Evolutionary conservation across 1,140 invertebrate genomes (phyloP), one percentile per base, ranked within the genome.

Genomic region (Drosophila pallidifrons): DNA sequence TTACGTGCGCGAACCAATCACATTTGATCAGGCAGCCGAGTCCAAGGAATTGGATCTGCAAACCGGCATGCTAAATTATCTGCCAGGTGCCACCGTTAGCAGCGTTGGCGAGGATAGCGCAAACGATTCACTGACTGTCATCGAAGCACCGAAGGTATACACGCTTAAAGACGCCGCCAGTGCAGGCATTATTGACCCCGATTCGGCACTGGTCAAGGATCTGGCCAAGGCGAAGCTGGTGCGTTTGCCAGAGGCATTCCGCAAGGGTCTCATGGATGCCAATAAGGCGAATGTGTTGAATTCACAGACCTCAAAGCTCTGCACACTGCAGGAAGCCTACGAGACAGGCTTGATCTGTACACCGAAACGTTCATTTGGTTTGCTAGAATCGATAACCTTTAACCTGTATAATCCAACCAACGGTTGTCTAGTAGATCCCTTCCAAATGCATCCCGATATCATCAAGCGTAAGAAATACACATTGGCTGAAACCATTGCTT

Each of bases 191-290:
- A 95, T 99, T 51, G 97, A 99, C 93, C 95, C 97, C 0, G 95
- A 97, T 92, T 97, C 97, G 6, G 97, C 96, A 32, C 93, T 98
- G 61, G 95, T 98, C 45, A 98, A 98, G 94, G 97, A 98, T 93
- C 95, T 95, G 70, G 94, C 96, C 75, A 97, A 97, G 86, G 95
- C 96, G 81, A 95, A 96, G 85, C 93, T 98, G 64, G 94, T 98
- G 6, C 97, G 97, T 85, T 94, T 99, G 61, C 95, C 96, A 20
- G 97, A 98, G 91, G 97, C 97, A 11, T 97, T 97, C 93, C 94
- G 96, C 46, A 96, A 96, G 91, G 97, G 97, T 16, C 93, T 98
- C 11, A 96, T 98, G 93, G 97, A 99, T 92, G 95, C 96, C 13
- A 96, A 97, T 59, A 97, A 97, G 76, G 96, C 96, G 73, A 96